phyloP scores from a whole-genome alignment of 1,140 invertebrate genomes.

The Ostrea denselamellosa region DNA sequence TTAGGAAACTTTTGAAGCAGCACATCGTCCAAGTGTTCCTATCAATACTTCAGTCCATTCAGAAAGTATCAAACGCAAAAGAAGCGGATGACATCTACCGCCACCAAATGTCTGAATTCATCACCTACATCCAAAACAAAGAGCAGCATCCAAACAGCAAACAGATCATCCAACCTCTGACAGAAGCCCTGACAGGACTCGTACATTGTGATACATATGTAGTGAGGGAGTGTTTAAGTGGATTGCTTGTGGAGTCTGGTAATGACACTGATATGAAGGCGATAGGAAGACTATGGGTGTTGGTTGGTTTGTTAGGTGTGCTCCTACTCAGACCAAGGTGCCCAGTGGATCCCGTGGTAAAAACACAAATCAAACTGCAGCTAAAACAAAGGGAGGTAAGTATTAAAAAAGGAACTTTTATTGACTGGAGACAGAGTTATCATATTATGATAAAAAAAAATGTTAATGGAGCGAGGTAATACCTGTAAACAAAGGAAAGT shows the following conservation, averaged over 20 bases:
- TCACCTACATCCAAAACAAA: constrained; percentile 10
- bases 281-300: constrained; percentile 65
- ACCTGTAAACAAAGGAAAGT: too few relatives aligned
- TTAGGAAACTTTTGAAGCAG: neutral
- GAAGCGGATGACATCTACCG: neutral
- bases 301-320: constrained; percentile 64
- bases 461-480: too few relatives aligned
- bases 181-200: neutral
- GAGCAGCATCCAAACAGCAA: neutral
- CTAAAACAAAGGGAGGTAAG: constrained; percentile 69
- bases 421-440: too few relatives aligned
- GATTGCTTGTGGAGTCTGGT: constrained; percentile 16
- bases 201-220: neutral
- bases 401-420: too few relatives aligned
- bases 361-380: constrained; percentile 67
- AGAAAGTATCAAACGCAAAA: neutral
- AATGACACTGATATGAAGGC: constrained; percentile 32
- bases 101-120: neutral
- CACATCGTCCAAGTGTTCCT: neutral
- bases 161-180: neutral
- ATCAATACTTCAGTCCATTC: neutral
- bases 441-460: too few relatives aligned
- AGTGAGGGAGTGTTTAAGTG: constrained; percentile 1
- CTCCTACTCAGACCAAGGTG: constrained; percentile 68
- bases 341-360: constrained; percentile 76